phyloP scores from a whole-genome alignment of 2,888 invertebrate species.

The Nycteola revayana region DNA sequence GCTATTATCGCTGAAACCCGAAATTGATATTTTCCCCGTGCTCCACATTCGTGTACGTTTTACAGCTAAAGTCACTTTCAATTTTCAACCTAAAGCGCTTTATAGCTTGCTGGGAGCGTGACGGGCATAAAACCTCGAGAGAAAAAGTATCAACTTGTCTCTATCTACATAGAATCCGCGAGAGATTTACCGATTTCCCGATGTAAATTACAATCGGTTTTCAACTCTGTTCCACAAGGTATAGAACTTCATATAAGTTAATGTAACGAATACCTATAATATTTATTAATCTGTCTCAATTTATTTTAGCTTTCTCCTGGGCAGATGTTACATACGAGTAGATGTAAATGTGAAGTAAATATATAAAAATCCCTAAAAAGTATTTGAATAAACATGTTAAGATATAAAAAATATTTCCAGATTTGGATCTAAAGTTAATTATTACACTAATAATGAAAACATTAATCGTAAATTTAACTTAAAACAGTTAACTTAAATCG shows the following conservation, averaged over 20 bases:
- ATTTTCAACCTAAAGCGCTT: constrained; percentile 74
- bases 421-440: no score
- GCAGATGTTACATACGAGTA: constrained; percentile 59
- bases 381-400: no score
- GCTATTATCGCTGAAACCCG: constrained; percentile 41
- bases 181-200: constrained; percentile 45
- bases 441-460: no score
- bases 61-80: constrained; percentile 77
- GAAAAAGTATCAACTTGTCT: constrained; percentile 57
- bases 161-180: constrained; percentile 47
- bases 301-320: constrained; percentile 46
- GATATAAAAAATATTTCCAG: no score
- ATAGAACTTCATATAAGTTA: constrained; percentile 24
- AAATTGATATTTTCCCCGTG: constrained; percentile 63
- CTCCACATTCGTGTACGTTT: constrained; percentile 63
- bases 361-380: no score
- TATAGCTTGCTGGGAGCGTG: constrained; percentile 66
- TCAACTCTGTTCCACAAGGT: constrained; percentile 24
- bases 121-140: constrained; percentile 61
- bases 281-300: constrained; percentile 45
- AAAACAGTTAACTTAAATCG: no score
- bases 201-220: constrained; percentile 25
- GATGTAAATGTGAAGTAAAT: constrained; percentile 44
- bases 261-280: constrained; percentile 21
- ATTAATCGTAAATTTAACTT: no score